Percentiles rank a stretch among this genome's conserved stretches.
Evolutionary conservation across 2,888 invertebrate species (phyloP).

Genomic region (Lochmaea crataegi): DNA sequence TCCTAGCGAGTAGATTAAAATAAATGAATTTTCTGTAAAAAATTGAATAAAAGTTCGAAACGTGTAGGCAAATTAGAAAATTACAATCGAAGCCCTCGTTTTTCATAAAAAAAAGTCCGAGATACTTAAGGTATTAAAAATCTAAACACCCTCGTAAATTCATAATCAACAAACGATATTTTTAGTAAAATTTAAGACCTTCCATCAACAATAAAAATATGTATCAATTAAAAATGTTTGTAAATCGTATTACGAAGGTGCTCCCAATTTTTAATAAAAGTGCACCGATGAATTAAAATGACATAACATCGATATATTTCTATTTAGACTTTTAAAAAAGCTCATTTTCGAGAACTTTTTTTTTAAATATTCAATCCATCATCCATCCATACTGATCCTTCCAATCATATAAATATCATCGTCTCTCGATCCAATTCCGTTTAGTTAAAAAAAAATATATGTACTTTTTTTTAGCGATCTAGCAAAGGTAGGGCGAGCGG

Average conservation of each 20-base stretch:
- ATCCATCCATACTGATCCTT: conserved; percentile 5
- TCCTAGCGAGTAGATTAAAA: too few relatives aligned
- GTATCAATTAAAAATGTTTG: too few relatives aligned
- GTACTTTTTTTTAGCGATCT: conserved; percentile 46
- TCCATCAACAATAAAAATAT: too few relatives aligned
- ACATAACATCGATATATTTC: not conserved
- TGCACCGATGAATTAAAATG: not conserved
- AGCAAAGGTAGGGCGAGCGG: conserved; percentile 59
- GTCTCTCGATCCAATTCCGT: conserved; percentile 25
- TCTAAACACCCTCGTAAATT: too few relatives aligned
- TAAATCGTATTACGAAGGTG: not conserved
- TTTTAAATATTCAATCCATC: not conserved
- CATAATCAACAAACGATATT: too few relatives aligned
- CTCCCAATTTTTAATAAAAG: not conserved
- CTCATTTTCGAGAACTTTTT: not conserved
- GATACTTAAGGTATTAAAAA: too few relatives aligned
- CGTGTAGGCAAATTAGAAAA: too few relatives aligned
- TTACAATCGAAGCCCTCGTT: too few relatives aligned
- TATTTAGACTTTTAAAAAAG: not conserved
- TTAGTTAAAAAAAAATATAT: conserved; percentile 44
- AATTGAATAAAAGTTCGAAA: too few relatives aligned
- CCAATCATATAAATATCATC: conserved; percentile 26
- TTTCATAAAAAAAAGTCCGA: too few relatives aligned
- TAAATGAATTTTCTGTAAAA: too few relatives aligned
- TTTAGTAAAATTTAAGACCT: too few relatives aligned